These are phyloP conservation scores for Trypoxylon attenuatum DNA, from an alignment of 2,888 invertebrate species.

Conservation along the genomic window DNA sequence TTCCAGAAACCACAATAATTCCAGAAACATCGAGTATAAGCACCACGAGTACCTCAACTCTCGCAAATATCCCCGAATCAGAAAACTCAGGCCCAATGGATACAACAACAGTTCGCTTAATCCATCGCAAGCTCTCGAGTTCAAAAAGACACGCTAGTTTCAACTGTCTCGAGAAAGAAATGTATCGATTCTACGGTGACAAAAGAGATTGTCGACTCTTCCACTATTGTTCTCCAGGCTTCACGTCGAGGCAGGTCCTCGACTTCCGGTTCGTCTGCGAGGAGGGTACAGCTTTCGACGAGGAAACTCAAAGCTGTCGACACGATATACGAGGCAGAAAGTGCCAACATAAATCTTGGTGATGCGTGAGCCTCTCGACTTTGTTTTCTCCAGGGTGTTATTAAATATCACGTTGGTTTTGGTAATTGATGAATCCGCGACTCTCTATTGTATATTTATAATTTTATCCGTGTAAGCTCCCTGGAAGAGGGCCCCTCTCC, in stretches of 20 bases:
- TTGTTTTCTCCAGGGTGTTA: conserved; percentile 21
- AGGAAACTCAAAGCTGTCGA: conserved; percentile 76
- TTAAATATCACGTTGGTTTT: conserved; percentile 62
- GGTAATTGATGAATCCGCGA: conserved; percentile 70
- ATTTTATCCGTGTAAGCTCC: conserved; percentile 36
- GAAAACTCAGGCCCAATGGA: conserved; percentile 9
- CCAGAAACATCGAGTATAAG: conserved; percentile 2
- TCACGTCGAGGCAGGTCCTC: conserved; percentile 76
- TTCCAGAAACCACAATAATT: background rate
- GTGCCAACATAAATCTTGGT: conserved; percentile 65
- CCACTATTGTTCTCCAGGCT: conserved; percentile 80
- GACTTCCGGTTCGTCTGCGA: conserved; percentile 80
- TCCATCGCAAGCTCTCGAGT: conserved; percentile 22
- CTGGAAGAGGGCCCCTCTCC: conserved; percentile 19
- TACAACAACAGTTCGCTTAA: conserved; percentile 36
- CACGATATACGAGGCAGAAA: conserved; percentile 62
- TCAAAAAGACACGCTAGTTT: conserved; percentile 70
- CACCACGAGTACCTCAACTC: background rate
- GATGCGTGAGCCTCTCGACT: conserved; percentile 17
- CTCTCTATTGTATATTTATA: conserved; percentile 59
- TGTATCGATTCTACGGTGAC: conserved; percentile 78
- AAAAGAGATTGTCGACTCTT: conserved; percentile 78
- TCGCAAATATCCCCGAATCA: background rate
- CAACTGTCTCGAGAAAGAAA: conserved; percentile 77
- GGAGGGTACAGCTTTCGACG: conserved; percentile 77